These are phyloP conservation scores for Nebria brevicollis DNA, from an alignment of 2,888 invertebrate species.

Conservation along the genomic window DNA sequence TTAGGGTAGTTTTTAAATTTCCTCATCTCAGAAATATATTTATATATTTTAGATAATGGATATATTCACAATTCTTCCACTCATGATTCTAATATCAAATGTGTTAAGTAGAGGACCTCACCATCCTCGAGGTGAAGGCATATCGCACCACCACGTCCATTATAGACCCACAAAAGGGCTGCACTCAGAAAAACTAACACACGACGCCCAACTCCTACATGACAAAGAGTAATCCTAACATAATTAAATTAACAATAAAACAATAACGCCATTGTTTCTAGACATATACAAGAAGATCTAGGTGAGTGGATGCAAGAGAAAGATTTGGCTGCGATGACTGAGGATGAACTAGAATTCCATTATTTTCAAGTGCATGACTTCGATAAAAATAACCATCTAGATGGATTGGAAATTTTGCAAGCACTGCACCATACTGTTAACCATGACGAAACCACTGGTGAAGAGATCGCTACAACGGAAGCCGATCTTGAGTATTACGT, in stretches of 20 bases:
- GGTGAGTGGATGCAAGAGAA: constrained; percentile 68
- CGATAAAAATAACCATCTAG: constrained; percentile 88
- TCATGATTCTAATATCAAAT: not conserved
- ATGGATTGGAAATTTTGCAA: constrained; percentile 88
- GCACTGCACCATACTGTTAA: constrained; percentile 79
- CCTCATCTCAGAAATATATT: not conserved
- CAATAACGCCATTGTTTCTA: constrained; percentile 58
- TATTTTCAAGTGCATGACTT: constrained; percentile 90
- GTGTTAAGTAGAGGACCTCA: constrained; percentile 69
- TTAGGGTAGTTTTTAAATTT: not conserved
- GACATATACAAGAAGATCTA: constrained; percentile 83
- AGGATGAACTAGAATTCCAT: constrained; percentile 86
- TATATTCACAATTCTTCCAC: not conserved
- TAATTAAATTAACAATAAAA: constrained; percentile 41
- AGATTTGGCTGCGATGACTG: constrained; percentile 77
- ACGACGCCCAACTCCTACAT: constrained; percentile 77
- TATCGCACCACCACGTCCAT: constrained; percentile 66
- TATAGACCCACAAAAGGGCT: constrained; percentile 68
- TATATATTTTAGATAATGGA: constrained; percentile 19
- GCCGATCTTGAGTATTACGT: constrained; percentile 64
- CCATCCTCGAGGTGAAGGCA: constrained; percentile 69
- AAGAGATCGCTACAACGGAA: constrained; percentile 60
- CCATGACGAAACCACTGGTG: constrained; percentile 60
- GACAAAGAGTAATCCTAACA: constrained; percentile 73
- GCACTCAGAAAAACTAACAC: constrained; percentile 69